A percentile compares a stretch with the other conserved stretches of the same genome.
phyloP scores from a whole-genome alignment of 2,113 vertebrate genomes.

The Oceanodroma tethys region DNA sequence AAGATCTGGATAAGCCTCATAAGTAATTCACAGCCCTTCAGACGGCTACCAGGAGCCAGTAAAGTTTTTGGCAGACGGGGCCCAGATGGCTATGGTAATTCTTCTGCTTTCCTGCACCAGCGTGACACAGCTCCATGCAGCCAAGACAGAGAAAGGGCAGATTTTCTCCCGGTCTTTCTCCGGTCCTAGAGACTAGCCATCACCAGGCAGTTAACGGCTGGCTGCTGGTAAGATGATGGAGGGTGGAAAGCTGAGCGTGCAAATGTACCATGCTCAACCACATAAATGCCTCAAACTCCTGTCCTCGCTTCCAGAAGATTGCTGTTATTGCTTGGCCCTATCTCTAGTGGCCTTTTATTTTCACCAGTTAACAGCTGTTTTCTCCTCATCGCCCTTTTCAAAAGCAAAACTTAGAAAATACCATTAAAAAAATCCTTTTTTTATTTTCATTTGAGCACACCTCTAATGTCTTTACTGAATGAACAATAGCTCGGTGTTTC shows the following conservation, averaged over 20 bases:
- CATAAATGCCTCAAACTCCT: background rate
- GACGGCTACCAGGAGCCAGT: background rate
- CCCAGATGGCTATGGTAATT: background rate
- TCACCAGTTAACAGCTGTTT: background rate
- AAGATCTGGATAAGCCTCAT: background rate
- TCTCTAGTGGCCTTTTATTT: background rate
- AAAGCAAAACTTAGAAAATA: background rate
- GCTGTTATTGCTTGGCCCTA: background rate
- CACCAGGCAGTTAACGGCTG: background rate
- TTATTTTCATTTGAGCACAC: background rate
- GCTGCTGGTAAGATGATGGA: background rate
- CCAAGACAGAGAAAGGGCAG: background rate
- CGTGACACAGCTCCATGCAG: background rate
- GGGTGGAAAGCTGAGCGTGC: background rate
- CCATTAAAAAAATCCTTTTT: background rate
- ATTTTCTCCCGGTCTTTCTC: background rate
- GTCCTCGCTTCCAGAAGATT: background rate
- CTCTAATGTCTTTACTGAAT: background rate
- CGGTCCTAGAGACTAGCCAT: background rate
- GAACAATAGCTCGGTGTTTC: background rate
- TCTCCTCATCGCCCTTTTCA: background rate
- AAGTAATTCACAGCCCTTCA: background rate
- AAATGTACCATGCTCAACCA: background rate
- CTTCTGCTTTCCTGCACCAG: background rate
- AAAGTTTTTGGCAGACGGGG: background rate